Evolutionary conservation across 2,888 invertebrate genomes (phyloP).

Genomic region (Alitta virens): DNA sequence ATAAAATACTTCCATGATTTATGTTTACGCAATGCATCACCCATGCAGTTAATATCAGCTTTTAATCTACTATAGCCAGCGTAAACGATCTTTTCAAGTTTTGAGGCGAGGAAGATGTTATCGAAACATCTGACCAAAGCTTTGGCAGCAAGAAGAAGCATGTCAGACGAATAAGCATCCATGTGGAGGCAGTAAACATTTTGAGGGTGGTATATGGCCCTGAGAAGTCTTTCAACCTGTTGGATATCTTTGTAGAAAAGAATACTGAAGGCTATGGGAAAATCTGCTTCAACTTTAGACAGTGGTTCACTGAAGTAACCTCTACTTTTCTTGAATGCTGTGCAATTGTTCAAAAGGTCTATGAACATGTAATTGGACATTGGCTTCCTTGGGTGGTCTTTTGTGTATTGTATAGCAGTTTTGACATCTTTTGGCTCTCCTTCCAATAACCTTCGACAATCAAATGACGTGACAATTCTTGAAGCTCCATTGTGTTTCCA

Average conservation of each 20-base stretch:
- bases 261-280: constrained; percentile 43
- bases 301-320: constrained; percentile 2
- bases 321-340: neutral
- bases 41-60: constrained; percentile 51
- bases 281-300: constrained; percentile 29
- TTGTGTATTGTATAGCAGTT: constrained; percentile 23
- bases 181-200: constrained; percentile 48
- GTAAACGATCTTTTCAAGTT: constrained; percentile 43
- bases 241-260: constrained; percentile 38
- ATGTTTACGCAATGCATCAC: constrained; percentile 30
- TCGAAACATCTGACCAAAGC: constrained; percentile 37
- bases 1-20: constrained; percentile 48
- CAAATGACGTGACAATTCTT: constrained; percentile 4
- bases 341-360: neutral
- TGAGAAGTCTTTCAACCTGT: constrained; percentile 37
- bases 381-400: constrained; percentile 1
- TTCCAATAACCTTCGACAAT: constrained; percentile 32
- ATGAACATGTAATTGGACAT: constrained; percentile 15
- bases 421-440: constrained; percentile 27
- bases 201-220: constrained; percentile 40
- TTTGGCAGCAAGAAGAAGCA: constrained; percentile 25
- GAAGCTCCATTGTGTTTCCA: neutral
- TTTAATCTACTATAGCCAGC: constrained; percentile 42
- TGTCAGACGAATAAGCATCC: constrained; percentile 32
- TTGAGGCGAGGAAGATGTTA: constrained; percentile 48